Conservation (phyloP, 2,888 invertebrate genomes). For the Xestobium rufovillosum region DNA sequence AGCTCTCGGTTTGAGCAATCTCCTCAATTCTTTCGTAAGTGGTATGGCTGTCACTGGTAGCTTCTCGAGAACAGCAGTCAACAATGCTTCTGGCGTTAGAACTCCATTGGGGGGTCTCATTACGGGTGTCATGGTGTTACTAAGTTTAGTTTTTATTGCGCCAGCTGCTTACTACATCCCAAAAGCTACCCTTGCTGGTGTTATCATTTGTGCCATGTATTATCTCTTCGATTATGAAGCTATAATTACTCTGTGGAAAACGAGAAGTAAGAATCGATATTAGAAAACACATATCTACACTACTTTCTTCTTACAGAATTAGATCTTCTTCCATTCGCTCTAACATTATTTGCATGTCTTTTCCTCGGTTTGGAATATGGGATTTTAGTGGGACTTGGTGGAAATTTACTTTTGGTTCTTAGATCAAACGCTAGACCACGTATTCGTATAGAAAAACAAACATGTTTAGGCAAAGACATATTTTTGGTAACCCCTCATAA, state of each 20-base stretch:
- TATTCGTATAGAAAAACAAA: constrained; percentile 30
- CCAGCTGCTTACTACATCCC: constrained; percentile 79
- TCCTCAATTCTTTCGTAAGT: constrained; percentile 71
- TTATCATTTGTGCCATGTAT: constrained; percentile 85
- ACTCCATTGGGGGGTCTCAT: constrained; percentile 76
- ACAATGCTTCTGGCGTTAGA: constrained; percentile 81
- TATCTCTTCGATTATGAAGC: constrained; percentile 70
- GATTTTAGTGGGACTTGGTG: constrained; percentile 50
- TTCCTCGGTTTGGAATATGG: constrained; percentile 57
- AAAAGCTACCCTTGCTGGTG: constrained; percentile 74
- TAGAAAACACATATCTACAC: too few species aligned
- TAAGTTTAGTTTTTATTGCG: constrained; percentile 72
- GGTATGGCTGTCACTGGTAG: constrained; percentile 85
- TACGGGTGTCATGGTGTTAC: constrained; percentile 67
- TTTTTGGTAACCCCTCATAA: constrained; percentile 62
- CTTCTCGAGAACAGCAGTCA: constrained; percentile 82
- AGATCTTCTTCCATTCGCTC: constrained; percentile 51
- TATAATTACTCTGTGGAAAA: constrained; percentile 64
- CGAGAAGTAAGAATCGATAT: constrained; percentile 72
- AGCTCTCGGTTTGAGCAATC: constrained; percentile 74
- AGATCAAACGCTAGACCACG: constrained; percentile 49
- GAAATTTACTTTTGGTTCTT: constrained; percentile 47
- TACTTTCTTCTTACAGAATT: constrained; percentile 42
- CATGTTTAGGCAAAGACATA: constrained; percentile 41
- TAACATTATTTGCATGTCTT: constrained; percentile 53